These are phyloP conservation scores for Lota lota DNA, from an alignment of 2,113 vertebrate species.

Conservation along the genomic window DNA sequence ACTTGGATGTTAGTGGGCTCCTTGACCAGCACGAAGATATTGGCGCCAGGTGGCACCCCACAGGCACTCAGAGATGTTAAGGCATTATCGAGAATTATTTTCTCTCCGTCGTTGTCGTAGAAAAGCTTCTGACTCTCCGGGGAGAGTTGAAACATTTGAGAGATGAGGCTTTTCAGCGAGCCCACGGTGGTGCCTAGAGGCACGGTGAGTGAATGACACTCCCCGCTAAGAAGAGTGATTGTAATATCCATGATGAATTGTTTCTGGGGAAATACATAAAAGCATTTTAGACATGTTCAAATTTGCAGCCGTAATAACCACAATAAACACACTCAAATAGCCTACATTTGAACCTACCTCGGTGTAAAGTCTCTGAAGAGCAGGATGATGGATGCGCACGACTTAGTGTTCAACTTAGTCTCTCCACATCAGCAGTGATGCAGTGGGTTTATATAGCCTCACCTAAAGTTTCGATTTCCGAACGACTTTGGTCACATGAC, in stretches of 20 bases:
- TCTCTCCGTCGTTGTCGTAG: slow-evolving; percentile 30
- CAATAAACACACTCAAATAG: neutral
- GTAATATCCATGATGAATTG: slow-evolving; percentile 40
- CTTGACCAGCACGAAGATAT: slow-evolving; percentile 53
- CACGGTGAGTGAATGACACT: slow-evolving; percentile 35
- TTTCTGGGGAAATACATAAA: neutral
- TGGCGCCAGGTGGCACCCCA: slow-evolving; percentile 41
- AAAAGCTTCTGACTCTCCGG: slow-evolving; percentile 31
- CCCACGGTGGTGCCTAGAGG: slow-evolving; percentile 49
- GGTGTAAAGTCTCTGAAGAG: neutral
- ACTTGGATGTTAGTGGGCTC: slow-evolving; percentile 47
- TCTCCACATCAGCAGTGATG: slow-evolving; percentile 27
- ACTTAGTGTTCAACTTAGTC: neutral
- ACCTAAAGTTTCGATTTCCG: slow-evolving; percentile 13
- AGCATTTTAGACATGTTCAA: neutral
- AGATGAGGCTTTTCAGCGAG: slow-evolving; percentile 34
- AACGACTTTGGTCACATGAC: neutral
- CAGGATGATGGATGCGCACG: neutral
- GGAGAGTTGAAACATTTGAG: rapidly evolving
- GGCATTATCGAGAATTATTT: slow-evolving; percentile 27
- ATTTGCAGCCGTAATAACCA: neutral
- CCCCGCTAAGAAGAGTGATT: slow-evolving; percentile 26
- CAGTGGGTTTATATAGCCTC: too few species aligned
- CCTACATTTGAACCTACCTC: neutral
- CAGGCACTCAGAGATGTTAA: slow-evolving; percentile 13